phyloP scores from a whole-genome alignment of 1,140 invertebrate genomes.

The Saccostrea echinata region DNA sequence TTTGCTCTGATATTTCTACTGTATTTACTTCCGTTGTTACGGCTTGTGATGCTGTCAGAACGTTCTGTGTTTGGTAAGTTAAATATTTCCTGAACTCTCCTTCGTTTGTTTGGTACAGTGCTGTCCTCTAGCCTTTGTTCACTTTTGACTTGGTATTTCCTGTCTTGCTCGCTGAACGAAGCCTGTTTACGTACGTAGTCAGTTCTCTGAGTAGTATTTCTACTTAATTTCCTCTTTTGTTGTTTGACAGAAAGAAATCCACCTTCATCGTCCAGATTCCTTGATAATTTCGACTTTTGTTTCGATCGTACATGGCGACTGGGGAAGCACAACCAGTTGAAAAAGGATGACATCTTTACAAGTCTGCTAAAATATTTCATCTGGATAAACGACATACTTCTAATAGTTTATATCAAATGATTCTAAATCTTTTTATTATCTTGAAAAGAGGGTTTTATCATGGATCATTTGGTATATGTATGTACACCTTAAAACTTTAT shows the following conservation, averaged over 20 bases:
- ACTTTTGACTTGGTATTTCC: background rate
- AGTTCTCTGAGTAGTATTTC: background rate
- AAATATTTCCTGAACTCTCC: constrained; percentile 58
- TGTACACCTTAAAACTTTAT: no score
- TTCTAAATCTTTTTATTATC: no score
- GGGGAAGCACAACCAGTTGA: constrained; percentile 57
- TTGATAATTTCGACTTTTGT: constrained; percentile 6
- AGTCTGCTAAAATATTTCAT: background rate
- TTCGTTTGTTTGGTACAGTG: constrained; percentile 47
- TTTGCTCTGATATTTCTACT: background rate
- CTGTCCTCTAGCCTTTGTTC: background rate
- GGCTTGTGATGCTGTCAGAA: constrained; percentile 14
- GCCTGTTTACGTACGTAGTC: constrained; percentile 8
- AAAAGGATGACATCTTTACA: constrained; percentile 52
- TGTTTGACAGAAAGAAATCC: background rate
- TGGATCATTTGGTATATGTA: no score
- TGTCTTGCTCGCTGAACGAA: background rate
- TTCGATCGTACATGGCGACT: constrained; percentile 26
- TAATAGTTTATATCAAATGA: no score
- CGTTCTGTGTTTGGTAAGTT: background rate
- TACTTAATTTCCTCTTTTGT: constrained; percentile 23
- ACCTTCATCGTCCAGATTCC: background rate
- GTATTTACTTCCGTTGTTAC: background rate
- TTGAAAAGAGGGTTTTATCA: no score
- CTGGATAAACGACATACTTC: no score